Conservation (phyloP, 2,888 invertebrate genomes). For the Diaprepes abbreviatus region DNA sequence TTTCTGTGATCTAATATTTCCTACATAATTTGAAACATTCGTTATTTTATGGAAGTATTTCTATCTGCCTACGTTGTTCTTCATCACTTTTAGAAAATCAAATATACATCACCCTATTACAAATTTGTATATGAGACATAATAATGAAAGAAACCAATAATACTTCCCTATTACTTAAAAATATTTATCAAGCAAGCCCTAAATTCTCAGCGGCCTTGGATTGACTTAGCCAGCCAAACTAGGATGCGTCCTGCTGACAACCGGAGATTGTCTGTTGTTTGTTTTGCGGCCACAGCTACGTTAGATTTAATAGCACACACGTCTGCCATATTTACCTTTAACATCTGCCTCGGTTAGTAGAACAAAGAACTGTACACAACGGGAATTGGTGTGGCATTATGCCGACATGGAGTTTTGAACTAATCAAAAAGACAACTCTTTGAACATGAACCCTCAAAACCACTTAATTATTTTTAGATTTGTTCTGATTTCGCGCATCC, state of each 20-base stretch:
- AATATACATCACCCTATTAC: no score
- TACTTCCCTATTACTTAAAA: no score
- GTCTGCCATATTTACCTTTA: constrained; percentile 58
- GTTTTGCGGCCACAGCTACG: constrained; percentile 59
- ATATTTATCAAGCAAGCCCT: neutral
- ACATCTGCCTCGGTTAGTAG: constrained; percentile 57
- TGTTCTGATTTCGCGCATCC: neutral
- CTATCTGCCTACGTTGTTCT: no score
- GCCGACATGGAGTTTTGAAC: constrained; percentile 25
- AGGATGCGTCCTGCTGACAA: constrained; percentile 56
- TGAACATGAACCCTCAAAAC: constrained; percentile 10
- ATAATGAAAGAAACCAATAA: no score
- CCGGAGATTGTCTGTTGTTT: constrained; percentile 66
- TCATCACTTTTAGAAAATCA: no score
- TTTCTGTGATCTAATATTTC: no score
- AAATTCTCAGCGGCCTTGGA: constrained; percentile 13
- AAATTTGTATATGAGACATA: no score
- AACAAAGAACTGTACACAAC: constrained; percentile 51
- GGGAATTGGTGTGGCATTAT: constrained; percentile 21
- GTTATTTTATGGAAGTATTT: no score
- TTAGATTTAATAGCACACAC: constrained; percentile 60
- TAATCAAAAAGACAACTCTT: constrained; percentile 38
- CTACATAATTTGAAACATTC: no score
- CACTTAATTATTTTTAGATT: constrained; percentile 35
- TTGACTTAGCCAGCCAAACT: constrained; percentile 20